Base-by-base conservation (phyloP, 2,113 vertebrate species). In the Uropsilus gracilis region DNA sequence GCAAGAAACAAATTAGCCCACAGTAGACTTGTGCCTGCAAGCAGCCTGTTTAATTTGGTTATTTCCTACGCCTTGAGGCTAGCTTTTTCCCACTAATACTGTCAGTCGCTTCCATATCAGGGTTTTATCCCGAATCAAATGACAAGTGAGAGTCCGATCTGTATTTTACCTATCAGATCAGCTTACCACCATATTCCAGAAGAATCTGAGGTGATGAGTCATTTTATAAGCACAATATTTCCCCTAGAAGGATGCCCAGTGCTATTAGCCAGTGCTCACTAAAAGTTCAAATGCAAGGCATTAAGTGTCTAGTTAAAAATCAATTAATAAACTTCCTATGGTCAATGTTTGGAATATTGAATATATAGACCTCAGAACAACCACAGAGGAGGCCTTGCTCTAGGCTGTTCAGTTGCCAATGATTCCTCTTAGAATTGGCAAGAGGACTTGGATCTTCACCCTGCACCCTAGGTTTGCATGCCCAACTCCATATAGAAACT, bases 1-100 rank as follows among this genome's bases (percentile, higher is more conserved):
- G 86, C 68, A 96, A 94, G 96, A 97, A 97, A 96, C 95, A 97
- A 97, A 97, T 97, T 97, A 97, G 96, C 97, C 96, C 96, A 97
- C 96, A 97, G 97, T 97, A 97, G 97, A 97, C 96, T 94, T 96
- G 95, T 97, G 96, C 96, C 97, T 97, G 95, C 93, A 80, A 97
- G 96, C 95, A 96, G 89, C 94, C 95, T 94, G 77, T 89, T 97
- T 97, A 97, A 97, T 97, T 96, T 97, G 95, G 94, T 96, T 97
- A 97, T 95, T 96, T 97, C 97, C 96, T 96, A 71, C 0, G 16
- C 94, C 96, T 96, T 82, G 94, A 97, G 96, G 95, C 94, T 59
- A 90, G 84, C 87, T 94, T 92, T 95, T 76, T 6, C 94, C 87
- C 90, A 88, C 95, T 97, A 96, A 97, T 95, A 97, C 95, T 91